These are phyloP conservation scores for Villa cingulata DNA, from an alignment of 2,888 invertebrate species.

Conservation along the genomic window DNA sequence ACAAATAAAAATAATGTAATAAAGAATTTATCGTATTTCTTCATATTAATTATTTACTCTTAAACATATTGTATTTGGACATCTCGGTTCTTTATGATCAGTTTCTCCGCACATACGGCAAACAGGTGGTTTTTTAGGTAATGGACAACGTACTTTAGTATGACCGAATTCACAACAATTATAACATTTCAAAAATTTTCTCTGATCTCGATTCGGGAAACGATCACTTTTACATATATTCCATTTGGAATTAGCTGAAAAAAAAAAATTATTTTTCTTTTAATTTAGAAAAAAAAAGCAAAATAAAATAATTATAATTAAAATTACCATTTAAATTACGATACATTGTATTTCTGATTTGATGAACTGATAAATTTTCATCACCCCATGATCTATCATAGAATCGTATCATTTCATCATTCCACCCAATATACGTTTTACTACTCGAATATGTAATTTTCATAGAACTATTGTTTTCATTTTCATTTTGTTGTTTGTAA, in stretches of 20 bases:
- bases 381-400: slow-evolving; percentile 53
- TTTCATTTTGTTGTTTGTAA: not conserved
- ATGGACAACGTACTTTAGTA: slow-evolving; percentile 43
- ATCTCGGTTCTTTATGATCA: slow-evolving; percentile 52
- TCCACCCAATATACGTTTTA: slow-evolving; percentile 27
- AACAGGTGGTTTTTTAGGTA: slow-evolving; percentile 40
- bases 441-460: slow-evolving; percentile 3
- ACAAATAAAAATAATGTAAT: not conserved
- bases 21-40: too few relatives aligned
- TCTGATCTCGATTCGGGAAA: slow-evolving; percentile 19
- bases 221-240: slow-evolving; percentile 26
- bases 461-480: not conserved
- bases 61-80: slow-evolving; percentile 55
- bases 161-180: slow-evolving; percentile 54
- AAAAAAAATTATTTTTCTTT: not conserved
- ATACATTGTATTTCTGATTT: slow-evolving; percentile 48
- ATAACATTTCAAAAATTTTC: slow-evolving; percentile 40
- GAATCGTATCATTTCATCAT: slow-evolving; percentile 46
- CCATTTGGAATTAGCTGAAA: slow-evolving; percentile 23
- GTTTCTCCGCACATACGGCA: slow-evolving; percentile 55
- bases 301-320: not conserved
- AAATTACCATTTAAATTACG: slow-evolving; percentile 37
- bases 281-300: not conserved
- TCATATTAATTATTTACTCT: slow-evolving; percentile 41
- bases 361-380: slow-evolving; percentile 45